Base-by-base conservation (phyloP, 2,113 vertebrate genomes). In the Ceyx margarethae region DNA sequence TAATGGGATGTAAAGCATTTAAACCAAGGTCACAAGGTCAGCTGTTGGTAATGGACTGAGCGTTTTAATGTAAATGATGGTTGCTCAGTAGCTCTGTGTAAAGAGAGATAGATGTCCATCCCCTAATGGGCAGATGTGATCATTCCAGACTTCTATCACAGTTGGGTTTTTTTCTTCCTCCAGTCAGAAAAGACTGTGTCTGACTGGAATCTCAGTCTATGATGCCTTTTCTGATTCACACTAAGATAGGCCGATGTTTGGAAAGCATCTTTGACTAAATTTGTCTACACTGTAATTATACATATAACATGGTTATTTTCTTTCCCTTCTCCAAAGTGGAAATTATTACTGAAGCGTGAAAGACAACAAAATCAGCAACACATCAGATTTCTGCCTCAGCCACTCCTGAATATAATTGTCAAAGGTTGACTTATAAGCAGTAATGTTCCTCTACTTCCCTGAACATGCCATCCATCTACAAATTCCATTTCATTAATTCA, bases 1-100 rank as follows among this genome's bases (percentile, higher is more conserved):
- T 82, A 92, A 94, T 82, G 72, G 60, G 91, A 82, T 91, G 85
- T 60, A 64, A 94, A 89, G 84, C 54, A 87, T 95, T 94, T 91
- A 80, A 93, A 77, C 51, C 58, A 65, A 83, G 89, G 75, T 94
- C 21, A 0, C n/a, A 51, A 92, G 91, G 89, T 95, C 86, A 91
- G 16, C 72, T 18, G 67, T 65, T 93, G 61, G 76, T 87, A 94
- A 94, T 91, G 84, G 71, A 26, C 74, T 91, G 45, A 69, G 71
- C 80, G 78, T 71, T 94, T 89, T 92, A 89, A 85, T 69, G 83
- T 90, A 87, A 89, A 78, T 92, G 74, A 60, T 94, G 84, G 72
- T 61, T 87, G 43, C 69, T 85, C 6, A 3, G 74, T 87, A 94
- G 77, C 71, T 76, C 46, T 82, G 25, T 54, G 71, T 71, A 80